These are phyloP conservation scores for Abrostola tripartita DNA, from an alignment of 2,888 invertebrate species.

Conservation along the genomic window DNA sequence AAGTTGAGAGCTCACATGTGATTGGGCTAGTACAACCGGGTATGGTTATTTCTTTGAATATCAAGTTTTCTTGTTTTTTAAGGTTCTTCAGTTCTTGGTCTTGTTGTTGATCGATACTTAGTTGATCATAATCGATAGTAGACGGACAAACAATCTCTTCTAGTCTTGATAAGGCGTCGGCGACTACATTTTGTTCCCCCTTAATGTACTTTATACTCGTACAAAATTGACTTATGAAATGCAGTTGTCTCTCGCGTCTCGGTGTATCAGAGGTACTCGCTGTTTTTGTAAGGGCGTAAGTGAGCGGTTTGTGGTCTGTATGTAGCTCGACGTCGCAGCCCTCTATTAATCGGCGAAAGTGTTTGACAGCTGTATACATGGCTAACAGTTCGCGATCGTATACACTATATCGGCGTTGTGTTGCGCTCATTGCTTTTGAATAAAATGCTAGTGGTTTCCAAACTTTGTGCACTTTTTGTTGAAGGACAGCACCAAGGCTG, in stretches of 20 bases:
- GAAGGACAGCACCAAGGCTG: conserved; percentile 2
- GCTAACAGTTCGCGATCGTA: conserved; percentile 50
- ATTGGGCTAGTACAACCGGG: background rate
- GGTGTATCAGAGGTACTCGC: too few species aligned
- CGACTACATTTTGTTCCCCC: background rate
- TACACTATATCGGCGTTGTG: conserved; percentile 30
- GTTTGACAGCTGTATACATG: conserved; percentile 40
- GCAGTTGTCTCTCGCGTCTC: too few species aligned
- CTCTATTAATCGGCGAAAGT: conserved; percentile 37
- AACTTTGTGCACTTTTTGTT: background rate
- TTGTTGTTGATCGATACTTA: background rate
- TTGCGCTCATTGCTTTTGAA: conserved; percentile 2
- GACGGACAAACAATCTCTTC: background rate
- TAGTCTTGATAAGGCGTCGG: background rate
- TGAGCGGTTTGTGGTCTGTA: too few species aligned
- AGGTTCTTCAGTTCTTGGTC: background rate
- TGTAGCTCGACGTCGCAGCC: conserved; percentile 6
- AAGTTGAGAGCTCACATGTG: background rate
- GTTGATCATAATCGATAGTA: background rate
- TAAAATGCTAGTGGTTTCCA: conserved; percentile 8
- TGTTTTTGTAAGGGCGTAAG: too few species aligned
- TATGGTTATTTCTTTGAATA: background rate
- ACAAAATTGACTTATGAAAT: background rate
- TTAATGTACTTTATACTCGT: background rate
- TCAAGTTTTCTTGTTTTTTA: background rate